These are phyloP conservation scores for Cirrhinus molitorella DNA, from an alignment of 2,797 vertebrate genomes.

Conservation along the genomic window DNA sequence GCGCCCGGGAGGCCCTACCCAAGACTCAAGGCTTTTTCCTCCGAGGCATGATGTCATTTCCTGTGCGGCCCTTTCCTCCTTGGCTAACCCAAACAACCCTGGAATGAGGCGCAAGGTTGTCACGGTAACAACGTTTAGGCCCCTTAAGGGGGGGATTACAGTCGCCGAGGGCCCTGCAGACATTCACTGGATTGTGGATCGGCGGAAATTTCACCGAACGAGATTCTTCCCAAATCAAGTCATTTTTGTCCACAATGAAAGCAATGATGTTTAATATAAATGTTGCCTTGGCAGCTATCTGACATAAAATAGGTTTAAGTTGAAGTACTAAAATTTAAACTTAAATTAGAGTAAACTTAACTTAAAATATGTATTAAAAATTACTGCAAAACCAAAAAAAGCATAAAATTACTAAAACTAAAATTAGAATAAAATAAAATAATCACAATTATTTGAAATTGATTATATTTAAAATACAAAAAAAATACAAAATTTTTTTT, in stretches of 20 bases:
- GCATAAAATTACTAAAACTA: too few species aligned
- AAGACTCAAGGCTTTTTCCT: slow-evolving; percentile 76
- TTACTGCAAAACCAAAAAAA: neutral
- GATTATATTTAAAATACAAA: too few species aligned
- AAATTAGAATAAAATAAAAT: too few species aligned
- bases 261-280: neutral
- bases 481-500: too few species aligned
- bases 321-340: too few species aligned
- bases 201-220: neutral
- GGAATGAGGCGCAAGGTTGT: slow-evolving; percentile 67
- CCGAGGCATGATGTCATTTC: slow-evolving; percentile 85
- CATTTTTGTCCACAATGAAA: neutral
- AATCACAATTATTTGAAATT: too few species aligned
- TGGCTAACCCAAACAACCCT: slow-evolving; percentile 82
- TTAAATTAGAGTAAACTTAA: too few species aligned
- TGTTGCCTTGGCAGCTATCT: neutral
- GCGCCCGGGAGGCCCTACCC: slow-evolving; percentile 67
- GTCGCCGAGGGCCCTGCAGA: neutral
- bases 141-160: slow-evolving; percentile 51
- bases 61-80: slow-evolving; percentile 81
- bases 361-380: too few species aligned
- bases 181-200: slow-evolving; percentile 5
- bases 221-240: neutral
- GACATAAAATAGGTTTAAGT: too few species aligned
- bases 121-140: slow-evolving; percentile 27